Evolutionary conservation across 2,797 vertebrate genomes (phyloP).

Genomic region (Rhabdophis nuchalis): DNA sequence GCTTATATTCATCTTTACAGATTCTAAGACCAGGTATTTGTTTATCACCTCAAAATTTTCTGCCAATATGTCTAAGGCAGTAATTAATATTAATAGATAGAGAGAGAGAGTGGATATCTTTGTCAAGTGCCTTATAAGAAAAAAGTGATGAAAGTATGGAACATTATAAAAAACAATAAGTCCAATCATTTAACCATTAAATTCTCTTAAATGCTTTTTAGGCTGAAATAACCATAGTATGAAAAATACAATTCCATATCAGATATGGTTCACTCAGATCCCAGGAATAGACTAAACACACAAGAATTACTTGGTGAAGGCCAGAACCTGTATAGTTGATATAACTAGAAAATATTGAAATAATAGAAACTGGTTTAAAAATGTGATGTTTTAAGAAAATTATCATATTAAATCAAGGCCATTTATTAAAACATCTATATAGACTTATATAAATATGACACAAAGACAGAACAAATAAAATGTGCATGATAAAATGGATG

Average conservation of each 20-base stretch:
- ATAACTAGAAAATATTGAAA: not conserved
- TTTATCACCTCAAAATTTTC: not conserved
- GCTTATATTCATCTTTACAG: not conserved
- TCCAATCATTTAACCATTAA: not conserved
- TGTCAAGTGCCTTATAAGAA: not conserved
- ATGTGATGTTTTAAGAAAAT: not conserved
- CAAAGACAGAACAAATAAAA: not conserved
- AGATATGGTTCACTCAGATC: not conserved
- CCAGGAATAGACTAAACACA: not conserved
- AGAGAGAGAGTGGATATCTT: not conserved
- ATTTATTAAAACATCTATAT: not conserved
- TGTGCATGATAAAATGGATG: not conserved
- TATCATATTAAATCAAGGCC: not conserved
- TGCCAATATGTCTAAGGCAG: not conserved
- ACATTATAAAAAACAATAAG: not conserved
- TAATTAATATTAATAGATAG: not conserved
- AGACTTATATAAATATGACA: not conserved
- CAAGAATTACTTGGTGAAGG: not conserved
- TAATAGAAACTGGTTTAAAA: not conserved
- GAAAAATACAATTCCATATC: not conserved
- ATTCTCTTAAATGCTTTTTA: not conserved
- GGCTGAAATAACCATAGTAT: not conserved
- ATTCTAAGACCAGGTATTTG: not conserved
- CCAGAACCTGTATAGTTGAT: not conserved
- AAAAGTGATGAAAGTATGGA: not conserved